Base-by-base conservation (phyloP, 64 coral and sea anemone genomes). In the Stichodactyla mertensii region DNA sequence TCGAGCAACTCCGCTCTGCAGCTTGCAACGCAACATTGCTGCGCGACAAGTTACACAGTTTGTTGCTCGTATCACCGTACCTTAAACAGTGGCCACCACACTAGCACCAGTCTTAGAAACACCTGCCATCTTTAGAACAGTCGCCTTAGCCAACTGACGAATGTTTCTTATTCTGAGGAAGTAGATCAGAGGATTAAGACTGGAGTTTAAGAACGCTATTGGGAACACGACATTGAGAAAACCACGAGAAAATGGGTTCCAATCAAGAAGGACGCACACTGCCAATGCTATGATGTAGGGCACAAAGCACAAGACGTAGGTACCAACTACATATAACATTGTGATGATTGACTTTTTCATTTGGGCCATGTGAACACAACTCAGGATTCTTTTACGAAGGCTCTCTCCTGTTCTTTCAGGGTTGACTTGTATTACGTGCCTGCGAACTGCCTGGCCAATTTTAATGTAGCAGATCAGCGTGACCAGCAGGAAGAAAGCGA, bases 181-280 rank as follows among this genome's bases (percentile, higher is more conserved):
- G 16, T 55, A 83, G 4, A 83, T 24, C 8, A 57, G 23, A 83
- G 80, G 80, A 52, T 83, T 83, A 5, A 84, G 82, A 84, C 54
- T 24, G 2, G 82, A 84, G 82, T 84, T 84, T 55, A 84, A 54
- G 13, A 57, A 84, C 10, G 52, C 19, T 19, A 84, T 22, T n/a
- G 80, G 80, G 36, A 83, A 83, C 26, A 57, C 16, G 71, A 83
- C 52, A 13, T n/a, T 23, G 16, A 57, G 82, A 11, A 55, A 11
- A 26, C 57, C 53, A 26, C 54, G 27, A 84, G 16, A 84, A 84
- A n/a, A 23, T 4, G 57, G 27, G 54, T 61, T 20, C 57, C 54
- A 84, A 16, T 57, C 82, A 11, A 57, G 23, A 36, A 57, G 14
- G n/a, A n/a, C 15, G 23, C 82, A 84, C 5, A 57, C 57, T 4